These are phyloP conservation scores for Zygogramma bicolorata DNA, from an alignment of 2,888 invertebrate genomes.

Conservation along the genomic window DNA sequence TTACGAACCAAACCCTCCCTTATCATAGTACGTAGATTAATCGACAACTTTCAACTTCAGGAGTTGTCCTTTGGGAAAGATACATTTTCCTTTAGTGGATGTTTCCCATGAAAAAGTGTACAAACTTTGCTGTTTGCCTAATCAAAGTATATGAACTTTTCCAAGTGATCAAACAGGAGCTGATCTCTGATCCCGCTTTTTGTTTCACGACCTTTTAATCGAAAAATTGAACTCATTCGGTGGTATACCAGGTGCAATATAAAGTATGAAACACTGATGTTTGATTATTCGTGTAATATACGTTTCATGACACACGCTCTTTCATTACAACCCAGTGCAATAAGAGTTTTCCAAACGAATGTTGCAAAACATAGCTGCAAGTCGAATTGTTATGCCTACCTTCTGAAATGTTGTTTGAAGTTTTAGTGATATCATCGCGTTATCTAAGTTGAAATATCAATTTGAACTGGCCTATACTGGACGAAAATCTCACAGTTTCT, in stretches of 20 bases:
- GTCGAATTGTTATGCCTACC: no score
- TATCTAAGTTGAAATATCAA: no score
- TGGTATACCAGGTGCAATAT: neutral
- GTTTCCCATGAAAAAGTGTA: neutral
- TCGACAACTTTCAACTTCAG: constrained; percentile 2
- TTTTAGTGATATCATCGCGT: no score
- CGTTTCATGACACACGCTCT: no score
- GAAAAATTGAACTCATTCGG: neutral
- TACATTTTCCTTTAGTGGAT: neutral
- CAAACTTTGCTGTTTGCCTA: neutral
- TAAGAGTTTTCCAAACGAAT: no score
- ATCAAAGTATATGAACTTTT: constrained; percentile 8
- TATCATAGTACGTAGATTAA: constrained; percentile 7
- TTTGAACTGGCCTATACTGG: no score
- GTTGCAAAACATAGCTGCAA: no score
- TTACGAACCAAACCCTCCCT: neutral
- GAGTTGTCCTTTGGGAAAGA: constrained; percentile 3
- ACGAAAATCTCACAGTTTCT: no score
- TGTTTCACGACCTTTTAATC: neutral
- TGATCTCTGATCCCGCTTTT: neutral
- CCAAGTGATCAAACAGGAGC: neutral
- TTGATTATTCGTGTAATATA: no score
- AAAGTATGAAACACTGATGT: no score
- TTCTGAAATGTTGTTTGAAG: no score
- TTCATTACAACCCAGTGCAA: no score